Evolutionary conservation across 2,888 invertebrate genomes (phyloP), one percentile per base, ranked within the genome.

Genomic region (Antheraea assamensis): DNA sequence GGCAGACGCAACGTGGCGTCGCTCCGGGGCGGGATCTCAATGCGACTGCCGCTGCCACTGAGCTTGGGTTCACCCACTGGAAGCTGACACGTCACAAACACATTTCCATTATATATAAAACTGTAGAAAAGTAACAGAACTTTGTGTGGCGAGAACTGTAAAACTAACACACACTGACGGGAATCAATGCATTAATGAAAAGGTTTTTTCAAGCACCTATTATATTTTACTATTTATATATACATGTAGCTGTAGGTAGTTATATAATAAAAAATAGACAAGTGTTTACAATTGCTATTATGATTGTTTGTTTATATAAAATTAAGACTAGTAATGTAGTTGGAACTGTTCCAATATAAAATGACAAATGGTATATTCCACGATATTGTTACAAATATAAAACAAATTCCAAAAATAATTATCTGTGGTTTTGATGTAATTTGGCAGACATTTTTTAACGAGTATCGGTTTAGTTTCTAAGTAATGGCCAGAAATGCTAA

Each of bases 1-100:
- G 78, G 76, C 52, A 52, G 58, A 58, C 58, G 58, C 58, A 58
- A 79, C 81, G 83, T 86, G 87, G 87, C 92, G 90, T 90, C 84
- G 83, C 79, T 86, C 85, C 90, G 86, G 89, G 88, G 77, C 91
- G 90, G 82, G 82, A 83, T 88, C 89, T 85, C 82, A 81, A 78
- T 89, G 88, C 90, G 89, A 93, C 93, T 93, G 92, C 87, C 86
- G 87, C 77, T 24, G 58, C 58, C 58, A 58, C 58, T 58, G 58
- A 58, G 61, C 17, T 64, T 64, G 83, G 82, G 84, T 84, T 83
- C 83, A 83, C 82, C 85, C 83, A 79, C 83, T 84, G 81, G 83
- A 87, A 82, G 79, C 83, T 82, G 82, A 76, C 80, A 77, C 80
- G 81, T 75, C 78, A 81, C 68, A 68, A 35, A 72, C 76, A 77